Evolutionary conservation across 2,113 vertebrate genomes (phyloP), one percentile per base, ranked within the genome.

Genomic region (Vanacampus margaritifer): DNA sequence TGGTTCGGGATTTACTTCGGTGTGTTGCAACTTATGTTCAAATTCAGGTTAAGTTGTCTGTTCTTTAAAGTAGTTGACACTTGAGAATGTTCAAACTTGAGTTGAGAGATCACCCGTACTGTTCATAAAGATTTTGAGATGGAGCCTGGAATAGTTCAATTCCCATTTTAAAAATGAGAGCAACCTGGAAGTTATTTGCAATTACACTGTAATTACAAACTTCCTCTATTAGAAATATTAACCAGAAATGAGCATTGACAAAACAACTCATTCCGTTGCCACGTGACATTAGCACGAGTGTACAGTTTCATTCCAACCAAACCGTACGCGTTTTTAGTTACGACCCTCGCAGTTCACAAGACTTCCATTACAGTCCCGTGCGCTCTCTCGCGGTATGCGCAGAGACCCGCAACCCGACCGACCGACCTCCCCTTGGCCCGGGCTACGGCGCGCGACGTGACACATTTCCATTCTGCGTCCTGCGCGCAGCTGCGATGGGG

Each of bases 401-500:
- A 64, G 53, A 19, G 67, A 65, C 23, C 26, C 63, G 11, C 8
- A 65, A 65, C 35, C 19, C 39, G 28, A 32, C 26, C 24, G 24
- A 66, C 24, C 10, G 35, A 10, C 6, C 16, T 41, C 19, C 24
- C 11, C 21, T 41, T 24, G 24, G 39, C 4, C 3, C 9, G 11
- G 24, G 17, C 50, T 48, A n/a, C 0, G 0, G 37, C 19, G 41
- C 39, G 14, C 14, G 26, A 37, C 45, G 28, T 48, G 62, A 46
- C 7, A 45, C 36, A 64, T 65, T 53, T 56, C 41, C 54, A 35
- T 58, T 37, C 39, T 36, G 39, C 69, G 23, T 56, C 54, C 53
- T 58, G 11, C 62, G 21, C 14, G 63, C 51, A 23, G 53, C 69
- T 39, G 62, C 45, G 61, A 57, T 71, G 50, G 16, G 43, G 59